Base-by-base conservation (phyloP, 2,113 vertebrate genomes). In the Cephalopterus ornatus region DNA sequence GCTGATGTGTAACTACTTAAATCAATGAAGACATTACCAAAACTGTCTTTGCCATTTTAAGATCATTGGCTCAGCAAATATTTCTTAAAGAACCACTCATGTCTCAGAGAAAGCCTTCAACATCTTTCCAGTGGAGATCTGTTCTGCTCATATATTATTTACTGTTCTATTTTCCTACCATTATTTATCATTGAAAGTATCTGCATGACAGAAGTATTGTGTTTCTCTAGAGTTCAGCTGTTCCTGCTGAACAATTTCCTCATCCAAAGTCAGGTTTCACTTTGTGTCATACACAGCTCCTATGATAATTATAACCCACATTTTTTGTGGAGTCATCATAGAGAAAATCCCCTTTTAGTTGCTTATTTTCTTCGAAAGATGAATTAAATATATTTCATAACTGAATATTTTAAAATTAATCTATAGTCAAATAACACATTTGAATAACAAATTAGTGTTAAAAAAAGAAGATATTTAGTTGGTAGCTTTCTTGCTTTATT, bases 391-490 rank as follows among this genome's bases (percentile, higher is more conserved):
- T 7, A 20, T 93, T 92, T 93, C 37, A 30, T 96, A 89, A 41
- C 32, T 41, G 92, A 77, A 50, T 93, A 56, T 75, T 93, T 94
- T 30, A 75, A 72, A 93, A 72, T 81, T 77, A 76, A 82, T 85
- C 21, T 82, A 3, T 32, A 81, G 47, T 92, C 95, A 86, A 17
- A 37, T 73, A 88, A 67, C 20, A 59, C 9, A 90, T 93, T 81
- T 92, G 39, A 94, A 92, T 95, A 90, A 88, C 39, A 92, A 66
- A 85, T 70, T 8, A 71, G 14, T 33, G 8, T 18, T 88, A 24
- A 37, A 59, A 59, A 26, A 50, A 27, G 17, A 52, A 49, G 32
- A 8, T 5, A 28, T 19, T 63, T 85, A 5, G 4, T 76, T 86
- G 24, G 21, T 70, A 39, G 30, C 6, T 92, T 88, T 88, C 39